Evolutionary conservation across 2,113 vertebrate genomes (phyloP).

Genomic region (Scopus umbretta): DNA sequence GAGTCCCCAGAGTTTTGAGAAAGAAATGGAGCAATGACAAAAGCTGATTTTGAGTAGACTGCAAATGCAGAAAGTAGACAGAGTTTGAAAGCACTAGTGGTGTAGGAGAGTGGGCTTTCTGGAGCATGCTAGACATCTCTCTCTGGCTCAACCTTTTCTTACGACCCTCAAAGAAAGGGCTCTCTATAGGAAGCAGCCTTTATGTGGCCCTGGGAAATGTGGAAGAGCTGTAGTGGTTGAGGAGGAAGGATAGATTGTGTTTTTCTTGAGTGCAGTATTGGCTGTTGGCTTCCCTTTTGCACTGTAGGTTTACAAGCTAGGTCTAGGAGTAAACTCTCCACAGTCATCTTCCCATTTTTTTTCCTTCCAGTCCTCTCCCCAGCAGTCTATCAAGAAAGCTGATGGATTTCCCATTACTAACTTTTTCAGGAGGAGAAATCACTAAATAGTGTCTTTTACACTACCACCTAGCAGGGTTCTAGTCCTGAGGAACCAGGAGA

Average conservation of each 20-base stretch:
- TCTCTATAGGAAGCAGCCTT: background rate
- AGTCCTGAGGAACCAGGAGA: background rate
- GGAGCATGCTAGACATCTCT: background rate
- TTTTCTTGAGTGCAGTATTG: background rate
- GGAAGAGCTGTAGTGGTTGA: background rate
- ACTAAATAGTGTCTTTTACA: background rate
- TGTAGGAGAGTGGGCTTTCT: background rate
- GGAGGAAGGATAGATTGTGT: background rate
- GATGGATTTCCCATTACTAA: background rate
- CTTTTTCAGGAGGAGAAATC: background rate
- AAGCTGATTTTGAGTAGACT: background rate
- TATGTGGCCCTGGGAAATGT: background rate
- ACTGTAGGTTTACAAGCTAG: background rate
- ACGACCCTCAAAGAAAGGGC: background rate
- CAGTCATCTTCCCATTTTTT: background rate
- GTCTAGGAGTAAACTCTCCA: background rate
- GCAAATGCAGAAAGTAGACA: background rate
- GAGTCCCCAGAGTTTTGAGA: background rate
- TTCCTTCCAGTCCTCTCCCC: background rate
- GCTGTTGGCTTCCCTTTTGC: background rate
- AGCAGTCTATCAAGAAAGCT: background rate
- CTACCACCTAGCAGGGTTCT: background rate
- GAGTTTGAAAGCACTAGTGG: background rate
- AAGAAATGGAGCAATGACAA: background rate
- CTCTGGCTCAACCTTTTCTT: background rate